Conservation (phyloP, 2,113 vertebrate genomes). For the Phalacrocorax brasilianus region DNA sequence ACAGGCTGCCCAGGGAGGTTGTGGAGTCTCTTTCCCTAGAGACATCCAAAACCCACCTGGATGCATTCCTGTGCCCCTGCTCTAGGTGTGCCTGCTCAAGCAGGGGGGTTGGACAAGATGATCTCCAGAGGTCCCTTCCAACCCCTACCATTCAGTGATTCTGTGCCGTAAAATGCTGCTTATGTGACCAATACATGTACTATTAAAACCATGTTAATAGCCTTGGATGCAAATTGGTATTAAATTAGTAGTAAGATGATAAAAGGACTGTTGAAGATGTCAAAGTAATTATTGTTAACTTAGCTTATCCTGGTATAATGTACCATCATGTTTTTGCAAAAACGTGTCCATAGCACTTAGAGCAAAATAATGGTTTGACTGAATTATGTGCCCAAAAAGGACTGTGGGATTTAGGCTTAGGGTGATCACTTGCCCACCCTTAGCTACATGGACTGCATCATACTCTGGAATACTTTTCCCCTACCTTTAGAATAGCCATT, state of each 20-base stretch:
- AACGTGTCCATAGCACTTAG: rapidly evolving
- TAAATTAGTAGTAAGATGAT: neutral
- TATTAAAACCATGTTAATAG: neutral
- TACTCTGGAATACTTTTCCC: neutral
- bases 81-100: no score
- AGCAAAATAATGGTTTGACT: neutral
- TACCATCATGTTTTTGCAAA: neutral
- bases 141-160: no score
- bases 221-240: neutral
- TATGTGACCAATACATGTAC: neutral
- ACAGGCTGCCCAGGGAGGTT: no score
- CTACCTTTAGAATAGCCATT: neutral
- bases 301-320: neutral
- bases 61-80: no score
- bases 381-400: neutral
- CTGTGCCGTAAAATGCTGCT: neutral
- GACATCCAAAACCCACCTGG: no score
- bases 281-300: neutral
- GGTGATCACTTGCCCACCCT: neutral
- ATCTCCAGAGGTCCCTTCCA: no score
- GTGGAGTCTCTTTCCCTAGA: no score
- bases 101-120: no score
- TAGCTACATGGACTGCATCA: neutral
- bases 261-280: neutral
- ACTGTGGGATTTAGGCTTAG: rapidly evolving